Conservation (phyloP, 2,888 invertebrate species). For the Pocota personata region DNA sequence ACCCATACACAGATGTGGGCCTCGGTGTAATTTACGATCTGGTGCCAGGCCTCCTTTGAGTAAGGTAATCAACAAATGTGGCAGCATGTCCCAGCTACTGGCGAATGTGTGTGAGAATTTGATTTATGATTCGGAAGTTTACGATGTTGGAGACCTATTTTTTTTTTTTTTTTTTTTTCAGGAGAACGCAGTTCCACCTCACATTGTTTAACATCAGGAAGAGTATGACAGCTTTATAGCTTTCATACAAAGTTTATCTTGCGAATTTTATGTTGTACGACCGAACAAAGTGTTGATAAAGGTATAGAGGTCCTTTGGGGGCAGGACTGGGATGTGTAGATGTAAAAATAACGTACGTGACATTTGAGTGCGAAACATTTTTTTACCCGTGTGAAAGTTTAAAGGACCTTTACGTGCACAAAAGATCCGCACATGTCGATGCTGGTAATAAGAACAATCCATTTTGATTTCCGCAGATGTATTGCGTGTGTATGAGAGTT, state of each 20-base stretch:
- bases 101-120: slow-evolving; percentile 17
- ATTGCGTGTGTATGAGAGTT: neutral
- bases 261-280: slow-evolving; percentile 27
- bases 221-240: slow-evolving; percentile 20
- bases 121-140: slow-evolving; percentile 52
- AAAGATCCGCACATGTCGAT: slow-evolving; percentile 13
- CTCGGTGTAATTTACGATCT: slow-evolving; percentile 27
- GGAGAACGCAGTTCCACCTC: neutral
- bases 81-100: neutral
- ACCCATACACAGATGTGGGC: neutral
- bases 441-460: slow-evolving; percentile 1
- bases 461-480: slow-evolving; percentile 26
- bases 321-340: neutral
- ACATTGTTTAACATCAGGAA: slow-evolving; percentile 2
- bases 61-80: slow-evolving; percentile 41
- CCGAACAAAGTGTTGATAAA: slow-evolving; percentile 53
- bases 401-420: neutral
- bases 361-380: neutral
- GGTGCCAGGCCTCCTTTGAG: neutral
- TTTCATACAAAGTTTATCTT: slow-evolving; percentile 36
- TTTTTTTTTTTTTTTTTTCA: neutral
- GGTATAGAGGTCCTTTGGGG: slow-evolving; percentile 13
- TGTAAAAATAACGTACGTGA: slow-evolving; percentile 9
- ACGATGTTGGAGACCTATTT: slow-evolving; percentile 21
- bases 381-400: neutral